Conservation (phyloP, 2,888 invertebrate species). For the Drosophila bunnanda region DNA sequence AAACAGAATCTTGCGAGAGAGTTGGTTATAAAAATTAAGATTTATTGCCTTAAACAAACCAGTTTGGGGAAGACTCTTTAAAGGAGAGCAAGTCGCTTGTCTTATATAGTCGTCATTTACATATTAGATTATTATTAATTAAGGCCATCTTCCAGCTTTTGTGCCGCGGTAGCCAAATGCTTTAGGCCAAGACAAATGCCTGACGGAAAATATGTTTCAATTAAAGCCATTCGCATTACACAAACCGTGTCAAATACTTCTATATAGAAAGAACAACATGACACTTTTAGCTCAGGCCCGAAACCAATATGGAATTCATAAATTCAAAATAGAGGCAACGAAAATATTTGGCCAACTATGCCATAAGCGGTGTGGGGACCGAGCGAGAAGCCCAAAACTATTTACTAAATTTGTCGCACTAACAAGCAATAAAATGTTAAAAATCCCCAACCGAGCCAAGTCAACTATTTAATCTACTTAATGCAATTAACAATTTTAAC, state of each 20-base stretch:
- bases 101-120: not conserved
- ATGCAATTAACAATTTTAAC: slow-evolving; percentile 83
- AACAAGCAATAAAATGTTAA: slow-evolving; percentile 83
- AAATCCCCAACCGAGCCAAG: slow-evolving; percentile 72
- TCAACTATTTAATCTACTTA: slow-evolving; percentile 83
- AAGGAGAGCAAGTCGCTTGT: not conserved
- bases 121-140: slow-evolving; percentile 4
- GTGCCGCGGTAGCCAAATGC: not conserved
- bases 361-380: slow-evolving; percentile 52
- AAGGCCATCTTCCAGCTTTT: not conserved
- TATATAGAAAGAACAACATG: slow-evolving; percentile 69
- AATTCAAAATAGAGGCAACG: slow-evolving; percentile 53
- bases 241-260: slow-evolving; percentile 78
- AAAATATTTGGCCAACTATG: slow-evolving; percentile 36
- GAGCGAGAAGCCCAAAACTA: slow-evolving; percentile 60
- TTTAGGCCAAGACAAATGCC: not conserved
- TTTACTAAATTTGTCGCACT: slow-evolving; percentile 81
- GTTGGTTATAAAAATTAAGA: slow-evolving; percentile 22
- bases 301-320: slow-evolving; percentile 71
- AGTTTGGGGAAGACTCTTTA: slow-evolving; percentile 5
- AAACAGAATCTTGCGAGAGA: slow-evolving; percentile 35
- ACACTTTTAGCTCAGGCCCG: slow-evolving; percentile 66
- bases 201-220: slow-evolving; percentile 33
- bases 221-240: slow-evolving; percentile 55
- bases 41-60: slow-evolving; percentile 23